Percentiles rank a stretch among this genome's conserved stretches.
phyloP scores from a whole-genome alignment of 1,140 invertebrate genomes.

The Megalopta genalis region DNA sequence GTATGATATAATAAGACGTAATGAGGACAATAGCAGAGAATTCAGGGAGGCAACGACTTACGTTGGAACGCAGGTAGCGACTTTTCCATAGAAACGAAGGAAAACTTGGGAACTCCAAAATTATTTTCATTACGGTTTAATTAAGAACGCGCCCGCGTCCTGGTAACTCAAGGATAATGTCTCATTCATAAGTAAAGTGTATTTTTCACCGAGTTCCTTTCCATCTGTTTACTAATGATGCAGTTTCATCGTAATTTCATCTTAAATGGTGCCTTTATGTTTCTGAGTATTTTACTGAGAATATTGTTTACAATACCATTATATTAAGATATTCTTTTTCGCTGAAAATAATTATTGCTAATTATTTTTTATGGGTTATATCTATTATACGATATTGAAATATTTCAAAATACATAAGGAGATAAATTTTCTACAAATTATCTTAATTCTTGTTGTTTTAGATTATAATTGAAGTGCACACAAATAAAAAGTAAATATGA shows the following conservation, averaged over 20 bases:
- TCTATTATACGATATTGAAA: too few relatives aligned
- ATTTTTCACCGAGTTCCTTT: neutral
- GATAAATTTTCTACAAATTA: too few relatives aligned
- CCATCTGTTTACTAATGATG: constrained; percentile 2
- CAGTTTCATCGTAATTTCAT: neutral
- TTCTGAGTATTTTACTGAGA: too few relatives aligned
- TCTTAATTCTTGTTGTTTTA: too few relatives aligned
- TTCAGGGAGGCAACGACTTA: constrained; percentile 23
- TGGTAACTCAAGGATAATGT: neutral
- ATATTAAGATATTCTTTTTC: too few relatives aligned
- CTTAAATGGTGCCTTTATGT: neutral
- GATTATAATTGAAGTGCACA: too few relatives aligned
- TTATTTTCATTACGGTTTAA: constrained; percentile 29
- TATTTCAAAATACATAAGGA: too few relatives aligned
- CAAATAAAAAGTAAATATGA: too few relatives aligned
- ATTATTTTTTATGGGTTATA: too few relatives aligned
- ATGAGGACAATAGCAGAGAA: constrained; percentile 21
- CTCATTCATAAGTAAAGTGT: neutral
- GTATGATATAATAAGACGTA: constrained; percentile 31
- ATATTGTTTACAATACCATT: too few relatives aligned
- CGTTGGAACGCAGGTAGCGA: constrained; percentile 9
- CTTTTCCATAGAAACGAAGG: constrained; percentile 12
- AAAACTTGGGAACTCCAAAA: constrained; percentile 17
- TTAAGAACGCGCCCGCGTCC: neutral
- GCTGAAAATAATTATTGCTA: too few relatives aligned